Conservation (phyloP, 1,140 invertebrate genomes). For the Muscidifurax raptorellus region DNA sequence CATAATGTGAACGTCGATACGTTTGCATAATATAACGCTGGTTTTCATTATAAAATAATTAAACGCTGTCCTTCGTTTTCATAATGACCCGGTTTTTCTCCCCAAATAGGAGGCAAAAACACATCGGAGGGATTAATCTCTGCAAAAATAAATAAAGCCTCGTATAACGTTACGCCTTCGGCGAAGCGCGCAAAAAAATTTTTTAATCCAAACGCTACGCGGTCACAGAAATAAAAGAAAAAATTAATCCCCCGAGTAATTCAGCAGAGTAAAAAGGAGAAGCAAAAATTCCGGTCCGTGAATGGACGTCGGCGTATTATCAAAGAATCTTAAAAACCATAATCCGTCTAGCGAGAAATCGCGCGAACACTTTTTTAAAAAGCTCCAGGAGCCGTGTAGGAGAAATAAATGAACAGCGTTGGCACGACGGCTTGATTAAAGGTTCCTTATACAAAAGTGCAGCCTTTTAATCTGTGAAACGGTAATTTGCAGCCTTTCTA, state of each 20-base stretch:
- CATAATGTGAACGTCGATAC: too few relatives aligned
- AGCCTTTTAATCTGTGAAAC: conserved; percentile 25
- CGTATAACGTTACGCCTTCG: not conserved
- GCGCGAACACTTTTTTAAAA: not conserved
- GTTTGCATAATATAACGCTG: too few relatives aligned
- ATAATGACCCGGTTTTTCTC: too few relatives aligned
- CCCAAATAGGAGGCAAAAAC: too few relatives aligned
- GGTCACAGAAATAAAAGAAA: not conserved
- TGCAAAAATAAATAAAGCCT: not conserved
- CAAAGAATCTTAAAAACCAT: conserved; percentile 19
- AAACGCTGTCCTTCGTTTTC: too few relatives aligned
- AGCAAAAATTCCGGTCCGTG: not conserved
- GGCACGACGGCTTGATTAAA: conserved; percentile 29
- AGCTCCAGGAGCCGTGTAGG: not conserved
- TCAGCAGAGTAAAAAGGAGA: conserved; percentile 1
- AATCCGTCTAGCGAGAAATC: conserved; percentile 28
- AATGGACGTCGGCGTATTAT: not conserved
- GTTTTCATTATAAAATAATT: too few relatives aligned
- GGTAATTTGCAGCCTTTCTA: conserved; percentile 32
- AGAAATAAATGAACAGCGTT: conserved; percentile 23
- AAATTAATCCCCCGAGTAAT: conserved; percentile 3
- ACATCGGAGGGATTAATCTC: not conserved
- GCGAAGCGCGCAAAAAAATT: not conserved
- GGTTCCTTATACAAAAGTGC: conserved; percentile 20
- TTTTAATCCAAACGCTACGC: not conserved